Evolutionary conservation across 2,888 invertebrate species (phyloP).

Genomic region (Labia minor): DNA sequence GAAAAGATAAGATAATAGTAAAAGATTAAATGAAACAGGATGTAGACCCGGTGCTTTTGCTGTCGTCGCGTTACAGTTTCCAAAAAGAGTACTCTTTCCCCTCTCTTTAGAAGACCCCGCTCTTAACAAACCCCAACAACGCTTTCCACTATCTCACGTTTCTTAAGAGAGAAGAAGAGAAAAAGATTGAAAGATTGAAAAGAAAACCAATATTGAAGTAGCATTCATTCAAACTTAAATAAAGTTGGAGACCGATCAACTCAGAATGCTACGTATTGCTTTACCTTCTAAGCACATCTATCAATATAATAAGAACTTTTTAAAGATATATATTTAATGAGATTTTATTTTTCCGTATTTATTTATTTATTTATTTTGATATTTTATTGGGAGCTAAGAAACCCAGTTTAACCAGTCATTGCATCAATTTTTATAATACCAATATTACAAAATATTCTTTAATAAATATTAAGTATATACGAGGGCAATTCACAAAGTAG

Average conservation of each 20-base stretch:
- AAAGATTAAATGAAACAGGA: not conserved
- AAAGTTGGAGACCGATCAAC: not conserved
- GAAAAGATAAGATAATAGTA: not conserved
- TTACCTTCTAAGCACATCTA: too few relatives aligned
- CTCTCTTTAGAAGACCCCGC: not conserved
- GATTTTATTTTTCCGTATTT: too few relatives aligned
- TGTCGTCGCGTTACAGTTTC: not conserved
- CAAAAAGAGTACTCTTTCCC: not conserved
- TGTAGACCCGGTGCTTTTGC: not conserved
- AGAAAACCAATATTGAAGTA: not conserved
- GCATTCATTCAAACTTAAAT: not conserved
- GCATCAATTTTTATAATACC: too few relatives aligned
- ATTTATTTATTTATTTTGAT: too few relatives aligned
- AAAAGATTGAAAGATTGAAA: not conserved
- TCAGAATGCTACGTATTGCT: too few relatives aligned
- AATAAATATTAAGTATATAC: too few relatives aligned
- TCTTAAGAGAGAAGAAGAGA: not conserved
- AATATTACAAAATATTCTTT: too few relatives aligned
- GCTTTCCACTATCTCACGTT: slow-evolving; percentile 6
- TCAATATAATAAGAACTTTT: too few relatives aligned
- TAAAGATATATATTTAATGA: too few relatives aligned
- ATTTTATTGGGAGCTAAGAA: too few relatives aligned
- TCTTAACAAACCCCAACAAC: not conserved
- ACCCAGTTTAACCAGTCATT: too few relatives aligned
- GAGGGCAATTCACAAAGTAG: too few relatives aligned